These are phyloP conservation scores for Oryzias javanicus DNA, from an alignment of 2,113 vertebrate species.

Conservation along the genomic window DNA sequence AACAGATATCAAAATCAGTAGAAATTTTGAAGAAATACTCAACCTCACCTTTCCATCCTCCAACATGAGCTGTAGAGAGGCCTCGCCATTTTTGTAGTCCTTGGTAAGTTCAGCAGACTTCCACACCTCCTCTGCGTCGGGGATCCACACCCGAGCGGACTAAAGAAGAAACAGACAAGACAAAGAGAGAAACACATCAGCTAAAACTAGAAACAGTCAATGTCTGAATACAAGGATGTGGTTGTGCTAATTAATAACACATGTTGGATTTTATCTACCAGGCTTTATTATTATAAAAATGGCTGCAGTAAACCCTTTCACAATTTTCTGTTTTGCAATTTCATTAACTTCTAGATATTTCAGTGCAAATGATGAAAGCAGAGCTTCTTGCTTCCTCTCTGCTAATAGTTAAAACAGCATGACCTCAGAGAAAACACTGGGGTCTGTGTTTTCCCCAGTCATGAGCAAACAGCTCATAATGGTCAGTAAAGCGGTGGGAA, in stretches of 20 bases:
- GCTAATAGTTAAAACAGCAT: conserved; percentile 1
- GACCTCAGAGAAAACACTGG: conserved; percentile 36
- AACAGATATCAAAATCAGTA: not conserved
- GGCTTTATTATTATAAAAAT: no score
- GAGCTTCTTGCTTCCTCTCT: conserved; percentile 1
- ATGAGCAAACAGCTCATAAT: conserved; percentile 21
- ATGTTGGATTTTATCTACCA: no score
- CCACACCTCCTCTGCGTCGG: conserved; percentile 95
- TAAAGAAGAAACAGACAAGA: conserved; percentile 49
- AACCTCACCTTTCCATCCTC: conserved; percentile 89
- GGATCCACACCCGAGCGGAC: conserved; percentile 97
- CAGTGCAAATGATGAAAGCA: not conserved
- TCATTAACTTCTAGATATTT: not conserved
- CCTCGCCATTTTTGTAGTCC: conserved; percentile 90
- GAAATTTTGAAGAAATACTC: not conserved
- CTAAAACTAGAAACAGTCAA: no score
- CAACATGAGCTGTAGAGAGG: conserved; percentile 84
- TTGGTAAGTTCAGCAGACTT: conserved; percentile 93
- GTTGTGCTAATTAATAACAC: no score
- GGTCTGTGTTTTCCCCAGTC: conserved; percentile 19
- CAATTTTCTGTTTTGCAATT: not conserved
- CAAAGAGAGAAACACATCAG: not conserved
- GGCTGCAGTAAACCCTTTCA: no score
- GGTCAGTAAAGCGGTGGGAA: conserved; percentile 27
- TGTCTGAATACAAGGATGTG: no score